Evolutionary conservation across 2,113 vertebrate genomes (phyloP).

Genomic region (Brachyistius frenatus): DNA sequence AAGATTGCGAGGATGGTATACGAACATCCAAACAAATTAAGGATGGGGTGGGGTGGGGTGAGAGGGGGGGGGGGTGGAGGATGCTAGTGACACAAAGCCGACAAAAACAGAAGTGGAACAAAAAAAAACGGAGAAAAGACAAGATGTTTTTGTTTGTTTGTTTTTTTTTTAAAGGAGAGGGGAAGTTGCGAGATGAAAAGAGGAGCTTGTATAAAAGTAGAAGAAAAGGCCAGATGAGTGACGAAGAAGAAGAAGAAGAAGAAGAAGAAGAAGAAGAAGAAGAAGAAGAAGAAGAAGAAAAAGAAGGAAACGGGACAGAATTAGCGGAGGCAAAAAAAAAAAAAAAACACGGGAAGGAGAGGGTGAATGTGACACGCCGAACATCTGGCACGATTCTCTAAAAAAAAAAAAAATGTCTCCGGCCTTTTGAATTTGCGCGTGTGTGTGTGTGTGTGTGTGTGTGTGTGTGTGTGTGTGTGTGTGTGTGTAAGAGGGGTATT

Average conservation of each 20-base stretch:
- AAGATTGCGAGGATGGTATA: too few species aligned
- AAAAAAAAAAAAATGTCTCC: slow-evolving; percentile 57
- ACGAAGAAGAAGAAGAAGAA: slow-evolving; percentile 32
- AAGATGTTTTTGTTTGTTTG: too few species aligned
- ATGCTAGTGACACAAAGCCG: slow-evolving; percentile 32
- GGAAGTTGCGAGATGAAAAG: too few species aligned
- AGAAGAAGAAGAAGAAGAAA: neutral
- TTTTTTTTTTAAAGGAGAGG: too few species aligned
- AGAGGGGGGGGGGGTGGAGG: slow-evolving; percentile 16
- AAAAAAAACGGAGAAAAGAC: slow-evolving; percentile 6
- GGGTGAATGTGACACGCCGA: slow-evolving; percentile 44
- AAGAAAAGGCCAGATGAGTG: slow-evolving; percentile 58
- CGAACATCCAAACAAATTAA: slow-evolving; percentile 44
- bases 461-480: slow-evolving; percentile 12
- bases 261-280: neutral
- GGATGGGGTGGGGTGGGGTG: neutral
- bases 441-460: too few species aligned
- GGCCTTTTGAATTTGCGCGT: slow-evolving; percentile 57
- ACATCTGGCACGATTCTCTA: slow-evolving; percentile 80
- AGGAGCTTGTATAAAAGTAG: too few species aligned
- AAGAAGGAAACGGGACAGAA: slow-evolving; percentile 40
- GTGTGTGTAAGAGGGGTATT: slow-evolving; percentile 5
- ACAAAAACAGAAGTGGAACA: slow-evolving; percentile 35
- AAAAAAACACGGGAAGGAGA: slow-evolving; percentile 38
- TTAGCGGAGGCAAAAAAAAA: too few species aligned